Base-by-base conservation (phyloP, 2,113 vertebrate species). In the Isurus oxyrinchus region DNA sequence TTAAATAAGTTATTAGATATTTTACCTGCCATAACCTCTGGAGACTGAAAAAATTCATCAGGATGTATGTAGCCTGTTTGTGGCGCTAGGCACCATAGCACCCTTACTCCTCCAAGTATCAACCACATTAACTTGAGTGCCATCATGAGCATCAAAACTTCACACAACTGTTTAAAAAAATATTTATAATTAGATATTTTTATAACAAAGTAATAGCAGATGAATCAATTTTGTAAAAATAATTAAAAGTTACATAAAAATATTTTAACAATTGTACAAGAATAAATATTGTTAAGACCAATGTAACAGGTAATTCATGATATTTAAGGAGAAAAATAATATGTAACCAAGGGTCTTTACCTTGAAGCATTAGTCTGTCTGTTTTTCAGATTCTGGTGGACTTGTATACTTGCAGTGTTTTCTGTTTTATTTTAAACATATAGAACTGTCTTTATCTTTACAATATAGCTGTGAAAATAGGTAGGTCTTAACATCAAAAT, bases 1-100 rank as follows among this genome's bases (percentile, higher is more conserved):
- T 19, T 66, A 2, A 21, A 66, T 19, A 44, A 21, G 11, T 2
- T 61, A 95, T 72, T 25, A 95, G 69, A 5, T 35, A 6, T 10
- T 96, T 97, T 97, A 98, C 98, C 98, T 97, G 98, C 98, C 98
- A 98, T 98, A 96, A 98, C 98, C 97, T 98, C 98, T 0, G 98
- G 98, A 0, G 98, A 98, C 97, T 98, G 98, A 97, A 98, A 98
- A 97, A 98, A 98, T 96, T 98, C 98, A 96, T 98, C 98, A 0
- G 98, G 98, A 94, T 98, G 98, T 96, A 98, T 97, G 4, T 98
- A 98, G 23, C 98, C 98, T 2, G 97, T 97, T 97, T 98, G 98
- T 0, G 98, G 98, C 95, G 98, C 97, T 72, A 98, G 97, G 91
- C 98, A 98, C 98, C 98, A 98, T 7, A 96, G 67, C 16, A 98